Evolutionary conservation across 2,797 vertebrate genomes (phyloP).

Genomic region (Erethizon dorsatum): DNA sequence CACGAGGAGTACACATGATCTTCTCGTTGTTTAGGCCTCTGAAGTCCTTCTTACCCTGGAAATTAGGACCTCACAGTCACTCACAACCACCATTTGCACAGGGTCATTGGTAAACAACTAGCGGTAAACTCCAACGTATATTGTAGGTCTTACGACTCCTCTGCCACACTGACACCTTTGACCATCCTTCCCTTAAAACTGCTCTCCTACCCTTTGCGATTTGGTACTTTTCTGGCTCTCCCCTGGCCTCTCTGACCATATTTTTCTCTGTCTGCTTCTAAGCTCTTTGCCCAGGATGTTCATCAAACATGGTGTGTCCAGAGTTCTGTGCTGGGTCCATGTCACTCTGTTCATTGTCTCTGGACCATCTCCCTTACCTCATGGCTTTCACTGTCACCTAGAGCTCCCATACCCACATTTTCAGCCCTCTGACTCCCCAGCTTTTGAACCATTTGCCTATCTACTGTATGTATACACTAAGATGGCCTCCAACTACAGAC

Average conservation of each 20-base stretch:
- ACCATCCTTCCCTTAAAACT: background rate
- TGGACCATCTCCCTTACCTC: background rate
- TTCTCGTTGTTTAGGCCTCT: background rate
- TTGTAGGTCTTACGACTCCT: background rate
- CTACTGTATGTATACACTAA: background rate
- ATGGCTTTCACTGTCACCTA: background rate
- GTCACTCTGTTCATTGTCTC: background rate
- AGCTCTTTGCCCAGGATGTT: background rate
- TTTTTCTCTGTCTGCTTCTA: background rate
- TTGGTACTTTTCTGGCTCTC: background rate
- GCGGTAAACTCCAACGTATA: background rate
- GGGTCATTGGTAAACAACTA: background rate
- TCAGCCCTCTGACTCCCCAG: background rate
- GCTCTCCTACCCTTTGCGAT: background rate
- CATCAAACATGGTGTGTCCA: background rate
- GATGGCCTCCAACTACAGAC: background rate
- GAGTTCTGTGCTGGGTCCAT: background rate
- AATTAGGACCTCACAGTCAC: background rate
- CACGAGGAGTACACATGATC: accelerated
- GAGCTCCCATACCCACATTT: background rate
- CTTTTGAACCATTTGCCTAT: background rate
- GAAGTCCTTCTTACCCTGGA: background rate
- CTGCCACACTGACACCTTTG: background rate
- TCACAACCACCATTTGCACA: too few species aligned
- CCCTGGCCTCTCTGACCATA: too few species aligned